Evolutionary conservation across 2,113 vertebrate species (phyloP).

Genomic region (Geococcyx californianus): DNA sequence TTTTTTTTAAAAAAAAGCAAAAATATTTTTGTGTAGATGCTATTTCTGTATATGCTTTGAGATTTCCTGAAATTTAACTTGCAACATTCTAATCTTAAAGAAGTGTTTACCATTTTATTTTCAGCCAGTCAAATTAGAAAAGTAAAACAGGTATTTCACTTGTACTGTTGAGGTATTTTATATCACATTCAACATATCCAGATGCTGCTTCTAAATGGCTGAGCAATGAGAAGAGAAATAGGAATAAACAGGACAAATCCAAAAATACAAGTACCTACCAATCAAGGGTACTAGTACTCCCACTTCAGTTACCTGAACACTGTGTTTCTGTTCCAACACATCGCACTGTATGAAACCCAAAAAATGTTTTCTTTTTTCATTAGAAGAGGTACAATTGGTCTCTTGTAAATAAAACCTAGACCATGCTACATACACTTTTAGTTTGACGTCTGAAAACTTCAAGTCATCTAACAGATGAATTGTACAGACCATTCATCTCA

Average conservation of each 20-base stretch:
- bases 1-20: background rate
- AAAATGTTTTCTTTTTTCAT: background rate
- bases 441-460: background rate
- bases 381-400: background rate
- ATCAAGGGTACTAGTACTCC: background rate
- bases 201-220: background rate
- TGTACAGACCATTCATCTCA: background rate
- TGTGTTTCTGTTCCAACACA: background rate
- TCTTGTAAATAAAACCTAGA: background rate
- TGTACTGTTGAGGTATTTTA: background rate
- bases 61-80: slow-evolving; percentile 26
- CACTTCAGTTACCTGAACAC: background rate
- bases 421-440: background rate
- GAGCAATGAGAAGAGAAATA: background rate
- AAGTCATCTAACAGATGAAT: background rate
- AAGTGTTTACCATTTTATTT: slow-evolving; percentile 42
- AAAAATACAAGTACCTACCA: background rate
- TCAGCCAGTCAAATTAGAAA: background rate
- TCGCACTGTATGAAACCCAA: background rate
- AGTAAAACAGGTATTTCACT: background rate
- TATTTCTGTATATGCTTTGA: slow-evolving; percentile 23
- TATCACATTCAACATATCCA: background rate
- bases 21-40: background rate
- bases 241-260: background rate
- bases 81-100: background rate